Percentiles rank a stretch among this genome's conserved stretches.
Evolutionary conservation across 2,113 vertebrate genomes (phyloP).

Genomic region (Talpa occidentalis): DNA sequence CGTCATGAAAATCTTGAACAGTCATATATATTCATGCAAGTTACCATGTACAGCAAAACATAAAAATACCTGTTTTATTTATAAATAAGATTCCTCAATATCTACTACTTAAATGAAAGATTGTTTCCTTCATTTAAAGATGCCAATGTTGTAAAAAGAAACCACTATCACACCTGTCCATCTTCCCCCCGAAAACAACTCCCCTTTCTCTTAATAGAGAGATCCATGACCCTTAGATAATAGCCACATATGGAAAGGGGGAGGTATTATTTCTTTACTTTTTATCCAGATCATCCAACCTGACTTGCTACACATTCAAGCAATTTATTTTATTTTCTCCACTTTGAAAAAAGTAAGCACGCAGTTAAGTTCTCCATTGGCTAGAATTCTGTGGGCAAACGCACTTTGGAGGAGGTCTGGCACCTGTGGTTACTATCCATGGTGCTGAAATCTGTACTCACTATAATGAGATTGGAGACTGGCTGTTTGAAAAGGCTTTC

Average conservation of each 20-base stretch:
- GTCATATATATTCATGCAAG: not conserved
- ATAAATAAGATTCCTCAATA: not conserved
- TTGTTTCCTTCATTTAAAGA: conserved; percentile 17
- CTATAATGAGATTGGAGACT: not conserved
- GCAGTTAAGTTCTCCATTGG: conserved; percentile 29
- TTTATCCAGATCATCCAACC: conserved; percentile 37
- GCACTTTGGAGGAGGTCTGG: not conserved
- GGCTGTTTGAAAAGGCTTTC: conserved; percentile 10
- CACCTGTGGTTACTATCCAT: conserved; percentile 72
- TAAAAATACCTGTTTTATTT: conserved; percentile 4
- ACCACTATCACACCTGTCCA: not conserved
- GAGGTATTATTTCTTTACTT: not conserved
- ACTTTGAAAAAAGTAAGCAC: not conserved
- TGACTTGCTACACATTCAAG: not conserved
- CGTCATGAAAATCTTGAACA: not conserved
- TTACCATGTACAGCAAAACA: not conserved
- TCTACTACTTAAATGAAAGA: not conserved
- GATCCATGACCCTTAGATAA: not conserved
- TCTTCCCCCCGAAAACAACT: not conserved
- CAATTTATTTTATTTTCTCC: not conserved
- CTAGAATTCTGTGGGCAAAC: not conserved
- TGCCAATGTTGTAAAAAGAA: not conserved
- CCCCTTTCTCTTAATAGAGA: not conserved
- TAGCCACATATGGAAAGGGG: not conserved
- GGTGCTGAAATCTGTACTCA: conserved; percentile 78